Conservation (phyloP, 2,888 invertebrate genomes). For the Miltochrista miniata region DNA sequence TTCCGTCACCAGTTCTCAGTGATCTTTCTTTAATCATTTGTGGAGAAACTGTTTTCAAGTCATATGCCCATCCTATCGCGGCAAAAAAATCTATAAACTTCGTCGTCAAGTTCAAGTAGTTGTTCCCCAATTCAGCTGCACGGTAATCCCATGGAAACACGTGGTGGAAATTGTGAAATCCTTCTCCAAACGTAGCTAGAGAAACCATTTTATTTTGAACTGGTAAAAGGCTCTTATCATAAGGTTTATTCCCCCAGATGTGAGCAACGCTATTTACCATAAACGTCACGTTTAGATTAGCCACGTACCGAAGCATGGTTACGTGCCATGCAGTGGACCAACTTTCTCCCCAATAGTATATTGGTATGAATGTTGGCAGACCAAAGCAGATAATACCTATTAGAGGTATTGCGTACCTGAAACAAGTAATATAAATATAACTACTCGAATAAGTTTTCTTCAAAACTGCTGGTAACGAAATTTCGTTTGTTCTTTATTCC, state of each 20-base stretch:
- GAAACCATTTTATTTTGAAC: conserved; percentile 41
- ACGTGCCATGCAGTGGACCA: conserved; percentile 66
- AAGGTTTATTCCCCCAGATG: conserved; percentile 70
- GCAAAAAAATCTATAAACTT: conserved; percentile 57
- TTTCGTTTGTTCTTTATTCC: too few relatives aligned
- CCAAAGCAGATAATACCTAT: conserved; percentile 80
- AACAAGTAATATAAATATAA: conserved; percentile 14
- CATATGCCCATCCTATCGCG: conserved; percentile 59
- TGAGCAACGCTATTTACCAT: conserved; percentile 87
- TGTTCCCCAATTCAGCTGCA: conserved; percentile 57
- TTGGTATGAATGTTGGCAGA: conserved; percentile 83
- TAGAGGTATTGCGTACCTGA: conserved; percentile 84
- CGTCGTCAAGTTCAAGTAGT: conserved; percentile 48
- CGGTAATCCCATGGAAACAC: conserved; percentile 60
- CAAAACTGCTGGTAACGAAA: conserved; percentile 52
- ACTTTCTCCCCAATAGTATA: conserved; percentile 84
- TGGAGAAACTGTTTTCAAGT: conserved; percentile 46
- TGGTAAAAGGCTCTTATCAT: conserved; percentile 59
- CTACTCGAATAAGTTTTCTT: conserved; percentile 20
- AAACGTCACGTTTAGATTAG: conserved; percentile 85
- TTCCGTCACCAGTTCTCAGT: conserved; percentile 53
- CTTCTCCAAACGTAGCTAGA: conserved; percentile 49
- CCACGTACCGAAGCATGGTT: conserved; percentile 78
- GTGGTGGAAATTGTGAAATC: conserved; percentile 62
- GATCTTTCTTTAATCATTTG: conserved; percentile 39